Percentiles rank a stretch among this genome's conserved stretches.
These are phyloP conservation scores for Acropternis orthonyx DNA, from an alignment of 2,797 vertebrate species.

Conservation along the genomic window DNA sequence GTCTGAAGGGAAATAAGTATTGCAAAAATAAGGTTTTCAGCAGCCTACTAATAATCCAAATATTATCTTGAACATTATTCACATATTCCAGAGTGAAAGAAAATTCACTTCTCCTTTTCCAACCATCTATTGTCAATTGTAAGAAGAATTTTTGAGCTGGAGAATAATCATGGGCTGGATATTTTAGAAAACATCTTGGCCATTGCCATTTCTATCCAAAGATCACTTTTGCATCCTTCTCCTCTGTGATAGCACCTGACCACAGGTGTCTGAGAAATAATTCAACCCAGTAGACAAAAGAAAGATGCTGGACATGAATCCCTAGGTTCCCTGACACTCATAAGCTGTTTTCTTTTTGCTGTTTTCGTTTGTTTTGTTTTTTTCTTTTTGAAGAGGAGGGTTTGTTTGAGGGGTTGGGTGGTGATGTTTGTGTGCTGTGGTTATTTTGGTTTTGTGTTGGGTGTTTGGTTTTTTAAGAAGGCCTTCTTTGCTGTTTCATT, in stretches of 20 bases:
- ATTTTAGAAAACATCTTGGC: neutral
- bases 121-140: neutral
- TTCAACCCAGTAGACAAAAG: neutral
- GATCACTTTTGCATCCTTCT: neutral
- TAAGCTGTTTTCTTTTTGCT: neutral
- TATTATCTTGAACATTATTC: neutral
- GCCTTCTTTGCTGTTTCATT: neutral
- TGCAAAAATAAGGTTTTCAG: neutral
- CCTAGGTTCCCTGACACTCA: neutral
- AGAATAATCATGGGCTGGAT: neutral
- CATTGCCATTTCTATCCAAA: neutral
- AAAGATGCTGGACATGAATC: neutral
- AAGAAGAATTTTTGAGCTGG: neutral
- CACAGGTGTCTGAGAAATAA: neutral
- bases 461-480: neutral
- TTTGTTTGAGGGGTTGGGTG: fast-evolving
- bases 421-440: neutral
- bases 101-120: neutral
- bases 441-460: neutral
- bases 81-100: neutral
- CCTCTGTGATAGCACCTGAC: neutral
- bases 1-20: neutral
- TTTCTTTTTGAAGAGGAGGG: neutral
- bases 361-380: neutral
- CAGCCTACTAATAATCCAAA: neutral